Percentiles rank a stretch among this genome's conserved stretches.
These are phyloP conservation scores for Nasonia giraulti DNA, from an alignment of 1,140 invertebrate genomes.

Conservation along the genomic window DNA sequence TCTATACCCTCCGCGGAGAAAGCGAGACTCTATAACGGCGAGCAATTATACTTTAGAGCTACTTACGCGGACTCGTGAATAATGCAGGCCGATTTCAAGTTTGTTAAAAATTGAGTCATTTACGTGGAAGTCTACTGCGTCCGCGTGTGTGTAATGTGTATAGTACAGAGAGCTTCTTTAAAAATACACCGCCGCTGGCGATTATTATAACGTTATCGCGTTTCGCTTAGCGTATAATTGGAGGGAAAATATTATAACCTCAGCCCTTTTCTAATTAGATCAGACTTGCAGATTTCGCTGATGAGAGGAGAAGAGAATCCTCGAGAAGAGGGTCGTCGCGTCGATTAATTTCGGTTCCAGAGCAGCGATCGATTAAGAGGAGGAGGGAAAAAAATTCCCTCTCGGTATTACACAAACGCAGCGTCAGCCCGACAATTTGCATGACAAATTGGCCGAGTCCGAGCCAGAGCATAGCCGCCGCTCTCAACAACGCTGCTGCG, in stretches of 20 bases:
- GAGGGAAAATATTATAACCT: background rate
- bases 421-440: conserved; percentile 26
- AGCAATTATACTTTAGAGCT: background rate
- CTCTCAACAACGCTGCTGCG: background rate
- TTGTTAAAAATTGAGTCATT: background rate
- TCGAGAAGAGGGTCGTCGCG: no score
- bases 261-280: conserved; percentile 42
- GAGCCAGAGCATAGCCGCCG: background rate
- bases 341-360: no score
- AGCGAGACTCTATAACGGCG: background rate
- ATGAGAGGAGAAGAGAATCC: background rate
- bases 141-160: no score
- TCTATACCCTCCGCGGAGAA: background rate
- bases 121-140: background rate
- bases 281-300: conserved; percentile 40
- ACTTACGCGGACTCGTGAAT: background rate
- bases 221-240: background rate
- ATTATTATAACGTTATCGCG: background rate
- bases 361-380: no score
- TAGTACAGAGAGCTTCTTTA: background rate
- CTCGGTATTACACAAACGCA: background rate
- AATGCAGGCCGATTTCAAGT: background rate
- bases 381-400: background rate
- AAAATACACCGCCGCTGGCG: background rate
- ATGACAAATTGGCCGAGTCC: conserved; percentile 49